A percentile compares a stretch with the other conserved stretches of the same genome.
Evolutionary conservation across 2,888 invertebrate genomes (phyloP).

Genomic region (Sicus ferrugineus): DNA sequence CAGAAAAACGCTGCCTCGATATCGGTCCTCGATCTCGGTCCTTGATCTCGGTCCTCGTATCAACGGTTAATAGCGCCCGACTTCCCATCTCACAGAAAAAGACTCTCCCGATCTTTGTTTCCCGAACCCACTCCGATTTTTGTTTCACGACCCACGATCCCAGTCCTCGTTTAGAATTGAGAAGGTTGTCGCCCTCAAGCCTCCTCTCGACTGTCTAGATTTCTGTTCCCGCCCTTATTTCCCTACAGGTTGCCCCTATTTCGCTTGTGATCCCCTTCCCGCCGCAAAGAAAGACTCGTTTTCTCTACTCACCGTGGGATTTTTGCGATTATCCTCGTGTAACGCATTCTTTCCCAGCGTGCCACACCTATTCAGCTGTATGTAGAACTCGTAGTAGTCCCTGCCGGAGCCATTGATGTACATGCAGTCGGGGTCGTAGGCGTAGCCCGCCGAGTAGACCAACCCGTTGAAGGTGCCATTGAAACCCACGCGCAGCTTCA

Average conservation of each 20-base stretch:
- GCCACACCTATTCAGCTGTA: conserved; percentile 90
- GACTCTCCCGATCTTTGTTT: too few relatives aligned
- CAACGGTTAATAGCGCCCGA: too few relatives aligned
- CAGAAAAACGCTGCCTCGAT: too few relatives aligned
- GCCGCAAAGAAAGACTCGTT: too few relatives aligned
- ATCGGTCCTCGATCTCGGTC: too few relatives aligned
- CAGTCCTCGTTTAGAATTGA: neutral
- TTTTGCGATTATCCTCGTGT: conserved; percentile 83
- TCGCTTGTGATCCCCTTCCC: too few relatives aligned
- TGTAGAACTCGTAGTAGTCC: conserved; percentile 92
- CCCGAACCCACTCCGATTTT: too few relatives aligned
- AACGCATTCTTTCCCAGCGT: conserved; percentile 88
- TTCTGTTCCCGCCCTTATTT: neutral
- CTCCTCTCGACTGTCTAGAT: neutral
- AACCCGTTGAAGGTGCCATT: conserved; percentile 90
- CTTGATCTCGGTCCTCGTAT: too few relatives aligned
- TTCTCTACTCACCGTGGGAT: conserved; percentile 77
- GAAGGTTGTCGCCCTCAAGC: neutral
- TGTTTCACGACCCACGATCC: too few relatives aligned
- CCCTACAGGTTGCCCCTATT: too few relatives aligned
- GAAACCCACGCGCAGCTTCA: conserved; percentile 92
- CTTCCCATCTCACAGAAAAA: too few relatives aligned
- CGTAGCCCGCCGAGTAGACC: conserved; percentile 91
- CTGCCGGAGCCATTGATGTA: conserved; percentile 92
- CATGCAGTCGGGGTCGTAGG: conserved; percentile 93